Evolutionary conservation across 2,113 vertebrate genomes (phyloP).

Genomic region (Oryzias melastigma): DNA sequence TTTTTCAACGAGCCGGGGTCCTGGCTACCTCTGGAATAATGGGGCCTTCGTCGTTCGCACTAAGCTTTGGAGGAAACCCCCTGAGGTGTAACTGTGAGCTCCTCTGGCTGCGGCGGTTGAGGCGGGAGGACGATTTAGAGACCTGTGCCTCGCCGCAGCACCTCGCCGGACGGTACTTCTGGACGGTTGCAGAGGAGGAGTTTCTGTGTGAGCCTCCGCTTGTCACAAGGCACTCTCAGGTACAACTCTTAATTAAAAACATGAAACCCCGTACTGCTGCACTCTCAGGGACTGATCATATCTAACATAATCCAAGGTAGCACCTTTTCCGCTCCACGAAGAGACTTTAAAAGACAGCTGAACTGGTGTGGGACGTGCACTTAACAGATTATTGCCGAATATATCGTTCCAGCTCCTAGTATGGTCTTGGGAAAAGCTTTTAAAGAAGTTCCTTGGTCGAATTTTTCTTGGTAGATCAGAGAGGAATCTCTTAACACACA

Average conservation of each 20-base stretch:
- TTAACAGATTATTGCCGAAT: constrained; percentile 32
- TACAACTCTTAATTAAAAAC: constrained; percentile 22
- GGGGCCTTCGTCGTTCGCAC: constrained; percentile 86
- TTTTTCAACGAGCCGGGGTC: constrained; percentile 94
- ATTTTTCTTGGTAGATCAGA: constrained; percentile 25
- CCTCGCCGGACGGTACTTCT: constrained; percentile 94
- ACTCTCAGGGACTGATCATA: constrained; percentile 14
- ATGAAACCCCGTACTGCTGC: neutral
- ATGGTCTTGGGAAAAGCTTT: constrained; percentile 18
- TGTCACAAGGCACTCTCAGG: constrained; percentile 93
- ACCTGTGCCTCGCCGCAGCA: constrained; percentile 93
- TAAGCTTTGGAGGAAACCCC: constrained; percentile 97
- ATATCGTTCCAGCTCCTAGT: constrained; percentile 11
- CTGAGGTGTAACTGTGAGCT: constrained; percentile 98
- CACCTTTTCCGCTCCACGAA: constrained; percentile 27
- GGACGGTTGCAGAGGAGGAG: constrained; percentile 97
- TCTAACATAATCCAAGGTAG: constrained; percentile 34
- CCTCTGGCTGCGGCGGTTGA: constrained; percentile 90
- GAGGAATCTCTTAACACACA: constrained; percentile 27
- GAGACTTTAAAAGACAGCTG: constrained; percentile 25
- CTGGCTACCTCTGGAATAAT: constrained; percentile 92
- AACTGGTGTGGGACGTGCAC: constrained; percentile 11
- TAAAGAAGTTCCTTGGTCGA: constrained; percentile 1
- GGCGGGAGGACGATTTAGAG: constrained; percentile 93
- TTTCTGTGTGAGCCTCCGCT: constrained; percentile 97